These are phyloP conservation scores for Phrynocephalus versicolor DNA, from an alignment of 2,113 vertebrate genomes.

Conservation along the genomic window DNA sequence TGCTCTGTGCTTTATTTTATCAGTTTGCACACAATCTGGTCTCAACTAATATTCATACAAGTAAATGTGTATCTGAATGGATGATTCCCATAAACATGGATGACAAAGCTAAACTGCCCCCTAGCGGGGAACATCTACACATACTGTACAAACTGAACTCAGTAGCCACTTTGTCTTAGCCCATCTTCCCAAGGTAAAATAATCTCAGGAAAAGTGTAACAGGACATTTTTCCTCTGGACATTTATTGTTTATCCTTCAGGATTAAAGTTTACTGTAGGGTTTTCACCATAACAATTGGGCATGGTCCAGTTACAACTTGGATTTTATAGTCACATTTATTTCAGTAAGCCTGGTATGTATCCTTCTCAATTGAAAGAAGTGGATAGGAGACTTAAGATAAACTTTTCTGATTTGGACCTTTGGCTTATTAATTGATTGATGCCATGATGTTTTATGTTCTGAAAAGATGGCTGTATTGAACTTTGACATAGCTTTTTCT, in stretches of 20 bases:
- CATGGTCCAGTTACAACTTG: neutral
- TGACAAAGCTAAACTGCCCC: constrained; percentile 12
- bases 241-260: neutral
- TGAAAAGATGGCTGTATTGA: neutral
- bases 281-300: neutral
- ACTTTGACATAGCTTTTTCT: neutral
- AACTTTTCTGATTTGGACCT: neutral
- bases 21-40: constrained; percentile 16
- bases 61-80: constrained; percentile 39
- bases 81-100: neutral
- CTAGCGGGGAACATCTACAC: constrained; percentile 27
- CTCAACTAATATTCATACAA: neutral
- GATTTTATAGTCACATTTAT: neutral
- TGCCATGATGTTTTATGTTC: neutral
- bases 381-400: neutral
- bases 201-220: neutral
- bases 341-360: neutral
- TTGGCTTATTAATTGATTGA: neutral
- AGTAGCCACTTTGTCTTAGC: neutral
- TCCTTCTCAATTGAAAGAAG: neutral
- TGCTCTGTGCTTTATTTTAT: constrained; percentile 18
- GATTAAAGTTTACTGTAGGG: neutral
- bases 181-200: neutral
- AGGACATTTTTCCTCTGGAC: neutral
- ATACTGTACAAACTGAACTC: constrained; percentile 7